A percentile compares a stretch with the other conserved stretches of the same genome.
phyloP scores from a whole-genome alignment of 1,140 invertebrate species.

The Brachionus calyciflorus region DNA sequence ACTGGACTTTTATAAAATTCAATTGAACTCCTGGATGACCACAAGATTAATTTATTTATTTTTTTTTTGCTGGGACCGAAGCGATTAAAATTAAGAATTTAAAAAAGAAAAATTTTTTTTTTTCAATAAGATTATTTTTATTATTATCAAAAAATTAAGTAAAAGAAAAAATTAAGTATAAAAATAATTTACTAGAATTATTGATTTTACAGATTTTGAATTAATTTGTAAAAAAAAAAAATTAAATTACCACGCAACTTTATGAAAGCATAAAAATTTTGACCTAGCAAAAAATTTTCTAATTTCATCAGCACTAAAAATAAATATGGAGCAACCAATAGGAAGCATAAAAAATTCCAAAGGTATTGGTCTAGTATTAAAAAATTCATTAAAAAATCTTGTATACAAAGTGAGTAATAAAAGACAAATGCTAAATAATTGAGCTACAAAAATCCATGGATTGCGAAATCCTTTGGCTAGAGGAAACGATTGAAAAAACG shows the following conservation, averaged over 20 bases:
- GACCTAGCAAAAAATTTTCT: conserved; percentile 28
- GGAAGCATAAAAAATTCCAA: conserved; percentile 42
- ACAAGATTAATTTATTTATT: too few relatives aligned
- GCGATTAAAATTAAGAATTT: too few relatives aligned
- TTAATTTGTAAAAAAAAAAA: background rate
- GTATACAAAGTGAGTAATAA: background rate
- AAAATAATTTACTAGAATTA: too few relatives aligned
- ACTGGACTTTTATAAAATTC: too few relatives aligned
- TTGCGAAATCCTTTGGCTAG: background rate
- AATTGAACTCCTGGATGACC: too few relatives aligned
- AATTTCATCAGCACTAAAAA: conserved; percentile 40
- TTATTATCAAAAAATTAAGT: too few relatives aligned
- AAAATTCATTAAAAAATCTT: conserved; percentile 25
- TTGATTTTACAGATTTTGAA: too few relatives aligned
- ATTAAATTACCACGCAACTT: conserved; percentile 22
- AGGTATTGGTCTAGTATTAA: conserved; percentile 17
- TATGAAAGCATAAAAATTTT: conserved; percentile 41
- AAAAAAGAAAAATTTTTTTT: too few relatives aligned
- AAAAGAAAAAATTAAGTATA: too few relatives aligned
- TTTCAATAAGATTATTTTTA: too few relatives aligned
- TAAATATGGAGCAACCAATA: conserved; percentile 15
- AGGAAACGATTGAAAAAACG: conserved; percentile 20
- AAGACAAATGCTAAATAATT: conserved; percentile 1
- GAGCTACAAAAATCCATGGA: conserved; percentile 12
- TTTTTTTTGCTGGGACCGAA: too few relatives aligned